Conservation (phyloP, 2,113 vertebrate species). For the Heptranchias perlo region DNA sequence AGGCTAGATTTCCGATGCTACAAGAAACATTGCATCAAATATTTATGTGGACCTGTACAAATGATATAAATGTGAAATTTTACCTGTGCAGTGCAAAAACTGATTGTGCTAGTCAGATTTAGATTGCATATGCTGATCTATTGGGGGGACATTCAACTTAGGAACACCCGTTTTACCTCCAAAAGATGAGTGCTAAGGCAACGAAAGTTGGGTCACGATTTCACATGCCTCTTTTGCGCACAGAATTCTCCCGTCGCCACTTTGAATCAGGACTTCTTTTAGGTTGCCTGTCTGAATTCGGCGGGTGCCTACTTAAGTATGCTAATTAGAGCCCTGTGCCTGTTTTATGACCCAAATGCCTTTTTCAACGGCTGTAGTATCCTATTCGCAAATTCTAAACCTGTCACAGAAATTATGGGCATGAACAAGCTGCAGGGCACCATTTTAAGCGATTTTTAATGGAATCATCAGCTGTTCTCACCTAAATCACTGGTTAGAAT, state of each 20-base stretch:
- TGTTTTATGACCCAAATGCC: background rate
- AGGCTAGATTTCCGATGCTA: background rate
- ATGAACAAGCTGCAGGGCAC: background rate
- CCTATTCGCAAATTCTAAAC: background rate
- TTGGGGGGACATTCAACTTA: too few species aligned
- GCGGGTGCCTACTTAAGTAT: background rate
- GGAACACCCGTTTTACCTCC: background rate
- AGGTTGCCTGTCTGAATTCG: background rate
- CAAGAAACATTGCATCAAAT: background rate
- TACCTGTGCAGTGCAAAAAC: background rate
- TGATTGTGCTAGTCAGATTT: background rate
- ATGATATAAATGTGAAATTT: background rate
- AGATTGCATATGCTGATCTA: background rate
- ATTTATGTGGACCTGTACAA: background rate
- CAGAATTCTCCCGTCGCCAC: background rate
- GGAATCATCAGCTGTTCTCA: background rate
- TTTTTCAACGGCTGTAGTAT: background rate
- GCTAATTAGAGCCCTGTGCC: background rate
- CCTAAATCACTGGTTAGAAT: background rate
- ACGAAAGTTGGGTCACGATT: background rate
- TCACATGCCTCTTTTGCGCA: background rate
- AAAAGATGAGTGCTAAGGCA: background rate
- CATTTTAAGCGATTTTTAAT: background rate
- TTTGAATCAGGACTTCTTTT: background rate
- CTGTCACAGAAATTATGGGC: background rate